These are phyloP conservation scores for Synanthedon andrenaeformis DNA, from an alignment of 2,888 invertebrate genomes.

Conservation along the genomic window DNA sequence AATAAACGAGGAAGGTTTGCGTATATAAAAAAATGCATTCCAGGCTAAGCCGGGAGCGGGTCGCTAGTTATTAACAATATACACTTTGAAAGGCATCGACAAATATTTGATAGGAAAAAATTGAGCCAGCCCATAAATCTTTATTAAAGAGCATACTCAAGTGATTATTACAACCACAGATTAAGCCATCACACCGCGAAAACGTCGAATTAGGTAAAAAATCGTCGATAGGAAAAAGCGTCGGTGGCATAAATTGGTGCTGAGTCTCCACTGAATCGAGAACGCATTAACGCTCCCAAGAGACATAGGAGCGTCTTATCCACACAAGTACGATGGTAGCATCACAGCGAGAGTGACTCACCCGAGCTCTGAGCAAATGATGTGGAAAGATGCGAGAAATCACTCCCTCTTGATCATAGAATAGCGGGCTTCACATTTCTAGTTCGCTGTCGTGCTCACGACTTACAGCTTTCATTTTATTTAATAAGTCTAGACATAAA, in stretches of 20 bases:
- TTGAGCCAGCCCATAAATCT: background rate
- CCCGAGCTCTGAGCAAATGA: constrained; percentile 40
- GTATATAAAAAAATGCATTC: too few relatives aligned
- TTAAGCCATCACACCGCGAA: constrained; percentile 45
- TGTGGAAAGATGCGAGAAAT: constrained; percentile 47
- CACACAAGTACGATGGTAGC: constrained; percentile 18
- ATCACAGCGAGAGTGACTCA: background rate
- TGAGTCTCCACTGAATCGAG: constrained; percentile 45
- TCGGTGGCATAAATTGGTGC: constrained; percentile 24
- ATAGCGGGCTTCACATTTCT: constrained; percentile 14
- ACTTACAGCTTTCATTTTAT: constrained; percentile 9
- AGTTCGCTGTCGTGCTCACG: constrained; percentile 5
- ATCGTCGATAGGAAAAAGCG: constrained; percentile 7
- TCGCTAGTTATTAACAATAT: too few relatives aligned
- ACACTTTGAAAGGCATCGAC: too few relatives aligned
- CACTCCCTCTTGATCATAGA: constrained; percentile 44
- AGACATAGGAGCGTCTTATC: constrained; percentile 27
- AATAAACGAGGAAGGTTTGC: too few relatives aligned
- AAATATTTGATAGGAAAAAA: too few relatives aligned
- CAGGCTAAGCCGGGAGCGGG: too few relatives aligned
- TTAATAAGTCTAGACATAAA: background rate
- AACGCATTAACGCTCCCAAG: constrained; percentile 41
- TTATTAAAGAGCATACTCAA: constrained; percentile 11
- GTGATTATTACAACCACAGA: constrained; percentile 9
- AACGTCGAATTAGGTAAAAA: constrained; percentile 48